Conservation (phyloP, 2,888 invertebrate genomes). For the Xestia ashworthii region DNA sequence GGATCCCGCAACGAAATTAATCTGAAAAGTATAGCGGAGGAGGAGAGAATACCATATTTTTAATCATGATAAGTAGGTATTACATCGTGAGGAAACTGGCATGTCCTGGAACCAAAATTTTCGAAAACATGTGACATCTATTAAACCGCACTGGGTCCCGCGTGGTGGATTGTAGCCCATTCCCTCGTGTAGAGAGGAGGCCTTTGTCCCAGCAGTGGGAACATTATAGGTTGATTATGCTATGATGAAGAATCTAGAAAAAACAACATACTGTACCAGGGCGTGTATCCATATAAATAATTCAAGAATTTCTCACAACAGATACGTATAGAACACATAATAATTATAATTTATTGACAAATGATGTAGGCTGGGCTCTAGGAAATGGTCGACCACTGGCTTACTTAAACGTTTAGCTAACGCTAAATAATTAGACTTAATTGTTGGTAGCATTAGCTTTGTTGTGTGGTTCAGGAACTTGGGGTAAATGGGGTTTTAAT, state of each 20-base stretch:
- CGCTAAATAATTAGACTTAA: constrained; percentile 23
- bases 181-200: too few relatives aligned
- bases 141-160: too few relatives aligned
- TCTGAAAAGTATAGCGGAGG: too few relatives aligned
- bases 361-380: constrained; percentile 23
- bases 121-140: too few relatives aligned
- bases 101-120: too few relatives aligned
- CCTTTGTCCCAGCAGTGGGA: too few relatives aligned
- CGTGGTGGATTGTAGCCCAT: too few relatives aligned
- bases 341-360: constrained; percentile 42
- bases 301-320: constrained; percentile 48
- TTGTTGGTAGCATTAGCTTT: background rate
- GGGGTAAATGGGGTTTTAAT: background rate
- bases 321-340: constrained; percentile 27
- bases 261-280: constrained; percentile 50
- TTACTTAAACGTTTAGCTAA: background rate
- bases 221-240: too few relatives aligned
- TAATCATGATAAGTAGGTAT: too few relatives aligned
- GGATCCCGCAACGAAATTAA: too few relatives aligned
- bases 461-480: constrained; percentile 25
- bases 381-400: constrained; percentile 29
- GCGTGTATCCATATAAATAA: constrained; percentile 35
- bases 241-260: background rate
- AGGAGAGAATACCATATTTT: too few relatives aligned
- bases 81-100: too few relatives aligned